Conservation (phyloP, 2,888 invertebrate genomes). For the Flabesymbios commensalis region DNA sequence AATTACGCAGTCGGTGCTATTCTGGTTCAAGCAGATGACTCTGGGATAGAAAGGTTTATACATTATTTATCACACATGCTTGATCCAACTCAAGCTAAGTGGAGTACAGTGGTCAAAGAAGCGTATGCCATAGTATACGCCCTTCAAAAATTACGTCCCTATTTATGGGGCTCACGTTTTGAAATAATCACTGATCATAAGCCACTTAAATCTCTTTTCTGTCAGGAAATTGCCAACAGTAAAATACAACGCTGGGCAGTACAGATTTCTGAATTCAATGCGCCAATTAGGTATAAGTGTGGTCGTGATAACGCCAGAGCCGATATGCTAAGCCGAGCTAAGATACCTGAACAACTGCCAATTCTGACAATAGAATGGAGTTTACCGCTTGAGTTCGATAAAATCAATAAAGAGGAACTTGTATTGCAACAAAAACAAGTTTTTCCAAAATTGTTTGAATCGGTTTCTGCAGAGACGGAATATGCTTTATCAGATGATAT, state of each 20-base stretch:
- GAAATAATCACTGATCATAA: background rate
- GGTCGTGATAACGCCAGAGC: background rate
- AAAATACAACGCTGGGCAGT: slow-evolving; percentile 7
- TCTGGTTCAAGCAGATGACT: background rate
- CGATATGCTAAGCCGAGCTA: no score
- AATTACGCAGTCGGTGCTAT: slow-evolving; percentile 1
- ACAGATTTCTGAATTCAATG: background rate
- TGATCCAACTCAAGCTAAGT: background rate
- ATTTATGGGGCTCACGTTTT: background rate
- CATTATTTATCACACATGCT: background rate
- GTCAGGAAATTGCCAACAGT: background rate
- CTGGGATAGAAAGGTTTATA: background rate
- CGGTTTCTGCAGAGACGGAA: no score
- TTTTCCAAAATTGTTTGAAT: no score
- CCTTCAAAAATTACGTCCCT: background rate
- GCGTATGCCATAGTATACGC: slow-evolving; percentile 3
- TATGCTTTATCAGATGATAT: no score
- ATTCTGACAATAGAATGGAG: no score
- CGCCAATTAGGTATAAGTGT: background rate
- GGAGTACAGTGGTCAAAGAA: background rate
- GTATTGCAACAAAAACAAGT: no score
- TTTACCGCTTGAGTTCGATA: no score
- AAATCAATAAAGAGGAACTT: no score
- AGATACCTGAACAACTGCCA: no score
- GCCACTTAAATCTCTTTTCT: background rate